These are phyloP conservation scores for Centruroides vittatus DNA, from an alignment of 1,140 invertebrate species.

Conservation along the genomic window DNA sequence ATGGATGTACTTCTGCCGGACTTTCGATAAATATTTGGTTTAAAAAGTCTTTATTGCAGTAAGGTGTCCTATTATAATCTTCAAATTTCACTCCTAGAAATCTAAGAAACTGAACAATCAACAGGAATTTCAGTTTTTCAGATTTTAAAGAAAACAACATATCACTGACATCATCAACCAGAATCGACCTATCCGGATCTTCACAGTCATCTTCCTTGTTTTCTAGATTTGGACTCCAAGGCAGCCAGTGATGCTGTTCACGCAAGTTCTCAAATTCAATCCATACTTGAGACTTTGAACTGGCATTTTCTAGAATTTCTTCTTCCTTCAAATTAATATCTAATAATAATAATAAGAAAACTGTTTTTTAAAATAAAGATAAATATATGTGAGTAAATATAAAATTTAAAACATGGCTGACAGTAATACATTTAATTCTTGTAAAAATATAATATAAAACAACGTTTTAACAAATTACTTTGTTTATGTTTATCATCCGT, in stretches of 20 bases:
- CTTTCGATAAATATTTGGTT: constrained; percentile 11
- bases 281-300: constrained; percentile 24
- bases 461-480: too few relatives aligned
- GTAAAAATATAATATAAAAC: too few relatives aligned
- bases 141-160: constrained; percentile 25
- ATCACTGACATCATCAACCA: constrained; percentile 31
- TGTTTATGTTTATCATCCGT: too few relatives aligned
- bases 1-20: constrained; percentile 7
- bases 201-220: constrained; percentile 32
- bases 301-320: constrained; percentile 13
- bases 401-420: too few relatives aligned
- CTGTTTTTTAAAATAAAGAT: constrained; percentile 5
- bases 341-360: constrained; percentile 7
- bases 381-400: too few relatives aligned
- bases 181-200: constrained; percentile 33
- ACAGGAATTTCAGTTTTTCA: constrained; percentile 22
- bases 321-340: constrained; percentile 23
- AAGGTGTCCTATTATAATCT: not conserved
- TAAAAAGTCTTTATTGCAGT: not conserved
- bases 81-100: constrained; percentile 25
- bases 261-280: constrained; percentile 30
- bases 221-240: constrained; percentile 28
- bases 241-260: constrained; percentile 31
- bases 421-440: too few relatives aligned
- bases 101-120: constrained; percentile 26